These are phyloP conservation scores for Silurus meridionalis DNA, from an alignment of 2,113 vertebrate genomes.

Conservation along the genomic window DNA sequence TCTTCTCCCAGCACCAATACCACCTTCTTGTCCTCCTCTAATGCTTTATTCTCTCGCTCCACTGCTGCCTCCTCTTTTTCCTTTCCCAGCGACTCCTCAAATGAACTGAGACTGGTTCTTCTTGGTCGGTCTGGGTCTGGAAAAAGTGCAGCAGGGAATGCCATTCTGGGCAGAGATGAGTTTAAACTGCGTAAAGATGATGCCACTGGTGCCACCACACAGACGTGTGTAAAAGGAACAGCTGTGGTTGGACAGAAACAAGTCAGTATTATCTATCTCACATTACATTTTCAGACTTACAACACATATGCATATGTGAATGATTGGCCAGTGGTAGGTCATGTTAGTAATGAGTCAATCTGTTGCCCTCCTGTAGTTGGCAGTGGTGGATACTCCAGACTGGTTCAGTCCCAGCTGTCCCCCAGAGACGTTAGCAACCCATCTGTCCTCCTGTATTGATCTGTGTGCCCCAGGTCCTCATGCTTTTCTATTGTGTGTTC, in stretches of 20 bases:
- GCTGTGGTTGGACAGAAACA: constrained; percentile 54
- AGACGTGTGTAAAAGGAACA: constrained; percentile 66
- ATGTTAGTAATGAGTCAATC: neutral
- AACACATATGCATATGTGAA: neutral
- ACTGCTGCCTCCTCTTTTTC: neutral
- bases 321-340: neutral
- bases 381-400: constrained; percentile 74
- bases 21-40: constrained; percentile 6
- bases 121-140: constrained; percentile 69
- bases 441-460: constrained; percentile 69
- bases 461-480: constrained; percentile 73
- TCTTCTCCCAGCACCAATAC: neutral
- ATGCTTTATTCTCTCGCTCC: neutral
- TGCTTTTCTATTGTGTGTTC: constrained; percentile 73
- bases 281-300: neutral
- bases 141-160: constrained; percentile 71
- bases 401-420: constrained; percentile 67
- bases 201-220: constrained; percentile 55
- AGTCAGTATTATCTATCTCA: constrained; percentile 55
- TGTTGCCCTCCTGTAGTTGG: constrained; percentile 58
- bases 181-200: constrained; percentile 58
- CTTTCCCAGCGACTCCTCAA: constrained; percentile 25
- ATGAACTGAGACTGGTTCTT: constrained; percentile 70
- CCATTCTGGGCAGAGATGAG: constrained; percentile 63
- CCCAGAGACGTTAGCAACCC: constrained; percentile 64